Conservation (phyloP, 2,113 vertebrate genomes). For the Indri indri region DNA sequence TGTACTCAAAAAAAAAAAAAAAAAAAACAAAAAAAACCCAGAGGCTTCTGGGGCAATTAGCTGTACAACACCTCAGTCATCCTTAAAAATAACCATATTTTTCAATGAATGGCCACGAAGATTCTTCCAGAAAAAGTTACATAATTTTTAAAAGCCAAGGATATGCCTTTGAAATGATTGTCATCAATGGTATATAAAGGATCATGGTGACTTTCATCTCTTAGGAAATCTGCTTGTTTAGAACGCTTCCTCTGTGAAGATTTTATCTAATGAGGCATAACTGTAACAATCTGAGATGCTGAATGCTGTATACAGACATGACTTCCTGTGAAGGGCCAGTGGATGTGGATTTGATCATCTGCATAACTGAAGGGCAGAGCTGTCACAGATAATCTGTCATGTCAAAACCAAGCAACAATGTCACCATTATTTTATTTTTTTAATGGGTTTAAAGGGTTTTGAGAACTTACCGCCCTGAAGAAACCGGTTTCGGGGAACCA, state of each 20-base stretch:
- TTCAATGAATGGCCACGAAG: background rate
- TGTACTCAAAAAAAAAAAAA: background rate
- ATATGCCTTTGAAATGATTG: background rate
- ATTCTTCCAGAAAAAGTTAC: background rate
- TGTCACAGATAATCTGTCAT: background rate
- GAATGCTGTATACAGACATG: background rate
- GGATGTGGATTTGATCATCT: background rate
- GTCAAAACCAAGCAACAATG: background rate
- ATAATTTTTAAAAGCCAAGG: background rate
- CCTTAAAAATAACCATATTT: background rate
- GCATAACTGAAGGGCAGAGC: background rate
- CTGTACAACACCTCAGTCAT: background rate
- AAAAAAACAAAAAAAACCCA: too few species aligned
- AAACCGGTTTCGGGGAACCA: slow-evolving; percentile 86
- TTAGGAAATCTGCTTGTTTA: background rate
- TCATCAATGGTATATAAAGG: background rate
- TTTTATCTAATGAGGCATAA: background rate
- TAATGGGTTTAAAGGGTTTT: background rate
- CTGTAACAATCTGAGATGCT: background rate
- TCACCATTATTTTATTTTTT: background rate
- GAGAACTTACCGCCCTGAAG: slow-evolving; percentile 88
- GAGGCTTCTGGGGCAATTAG: background rate
- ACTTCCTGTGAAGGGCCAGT: background rate
- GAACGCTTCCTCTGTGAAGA: background rate
- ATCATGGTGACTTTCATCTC: background rate